Percentiles rank a stretch among this genome's conserved stretches.
Evolutionary conservation across 2,888 invertebrate genomes (phyloP).

Genomic region (Pteria penguin): DNA sequence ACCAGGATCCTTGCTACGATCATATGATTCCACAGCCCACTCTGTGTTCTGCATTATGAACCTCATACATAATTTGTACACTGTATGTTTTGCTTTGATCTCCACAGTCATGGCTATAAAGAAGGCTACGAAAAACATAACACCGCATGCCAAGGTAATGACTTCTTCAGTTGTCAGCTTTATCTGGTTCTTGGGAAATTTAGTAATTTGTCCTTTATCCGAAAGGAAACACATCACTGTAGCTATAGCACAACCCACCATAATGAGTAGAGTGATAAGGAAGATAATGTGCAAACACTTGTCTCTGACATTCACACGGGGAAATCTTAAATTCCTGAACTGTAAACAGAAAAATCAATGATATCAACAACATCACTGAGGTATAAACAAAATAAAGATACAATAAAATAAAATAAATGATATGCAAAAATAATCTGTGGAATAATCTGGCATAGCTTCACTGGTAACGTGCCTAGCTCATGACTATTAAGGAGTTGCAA

Average conservation of each 20-base stretch:
- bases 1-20: constrained; percentile 71
- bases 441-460: too few relatives aligned
- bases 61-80: constrained; percentile 80
- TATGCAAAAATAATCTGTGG: too few relatives aligned
- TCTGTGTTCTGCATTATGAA: constrained; percentile 80
- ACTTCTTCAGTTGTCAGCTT: constrained; percentile 81
- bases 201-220: constrained; percentile 76
- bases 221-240: constrained; percentile 82
- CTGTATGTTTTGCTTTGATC: constrained; percentile 81
- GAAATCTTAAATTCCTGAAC: constrained; percentile 81
- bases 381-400: too few relatives aligned
- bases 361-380: too few relatives aligned
- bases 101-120: constrained; percentile 83
- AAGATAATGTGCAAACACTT: constrained; percentile 82
- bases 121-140: constrained; percentile 83
- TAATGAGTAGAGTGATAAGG: constrained; percentile 81
- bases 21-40: constrained; percentile 81
- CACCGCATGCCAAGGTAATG: constrained; percentile 82
- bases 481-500: too few relatives aligned
- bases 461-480: too few relatives aligned
- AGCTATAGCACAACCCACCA: constrained; percentile 82
- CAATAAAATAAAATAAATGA: too few relatives aligned
- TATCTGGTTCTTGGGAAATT: constrained; percentile 75
- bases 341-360: constrained; percentile 72
- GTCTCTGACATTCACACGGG: constrained; percentile 81